Percentiles rank a stretch among this genome's conserved stretches.
phyloP scores from a whole-genome alignment of 2,797 vertebrate species.

The Lates japonicus region DNA sequence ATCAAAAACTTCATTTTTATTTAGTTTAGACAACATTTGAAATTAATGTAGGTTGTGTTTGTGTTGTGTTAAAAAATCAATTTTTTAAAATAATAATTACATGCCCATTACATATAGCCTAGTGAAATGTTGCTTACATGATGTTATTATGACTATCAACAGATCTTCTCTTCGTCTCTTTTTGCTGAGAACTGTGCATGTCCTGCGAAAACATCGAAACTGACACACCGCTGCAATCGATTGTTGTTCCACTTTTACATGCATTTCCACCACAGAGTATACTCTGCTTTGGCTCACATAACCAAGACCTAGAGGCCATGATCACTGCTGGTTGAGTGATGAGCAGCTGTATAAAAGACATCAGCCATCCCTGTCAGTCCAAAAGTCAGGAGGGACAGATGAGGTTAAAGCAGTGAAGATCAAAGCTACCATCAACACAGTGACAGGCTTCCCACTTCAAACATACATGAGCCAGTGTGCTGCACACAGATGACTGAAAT shows the following conservation, averaged over 20 bases:
- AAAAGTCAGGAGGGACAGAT: slow-evolving; percentile 20
- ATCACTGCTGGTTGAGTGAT: background rate
- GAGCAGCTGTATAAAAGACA: slow-evolving; percentile 19
- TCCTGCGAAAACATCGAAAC: no score
- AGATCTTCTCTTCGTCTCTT: no score
- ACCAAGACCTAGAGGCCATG: background rate
- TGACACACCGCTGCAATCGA: background rate
- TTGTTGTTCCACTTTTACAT: background rate
- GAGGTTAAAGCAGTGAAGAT: slow-evolving; percentile 44
- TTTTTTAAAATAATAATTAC: no score
- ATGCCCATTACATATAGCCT: no score
- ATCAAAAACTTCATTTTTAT: no score
- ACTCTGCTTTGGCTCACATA: background rate
- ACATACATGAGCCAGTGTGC: background rate
- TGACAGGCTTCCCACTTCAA: slow-evolving; percentile 36
- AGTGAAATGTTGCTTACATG: no score
- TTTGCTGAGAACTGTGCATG: no score
- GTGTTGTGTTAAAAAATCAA: no score
- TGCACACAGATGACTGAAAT: slow-evolving; percentile 10
- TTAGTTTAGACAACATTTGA: no score
- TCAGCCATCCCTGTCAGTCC: background rate
- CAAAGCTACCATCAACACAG: slow-evolving; percentile 30
- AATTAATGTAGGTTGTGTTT: no score
- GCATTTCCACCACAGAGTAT: background rate
- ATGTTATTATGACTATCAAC: no score